Percentiles rank a stretch among this genome's conserved stretches.
These are phyloP conservation scores for Aythya fuligula DNA, from an alignment of 2,797 vertebrate species.

Conservation along the genomic window DNA sequence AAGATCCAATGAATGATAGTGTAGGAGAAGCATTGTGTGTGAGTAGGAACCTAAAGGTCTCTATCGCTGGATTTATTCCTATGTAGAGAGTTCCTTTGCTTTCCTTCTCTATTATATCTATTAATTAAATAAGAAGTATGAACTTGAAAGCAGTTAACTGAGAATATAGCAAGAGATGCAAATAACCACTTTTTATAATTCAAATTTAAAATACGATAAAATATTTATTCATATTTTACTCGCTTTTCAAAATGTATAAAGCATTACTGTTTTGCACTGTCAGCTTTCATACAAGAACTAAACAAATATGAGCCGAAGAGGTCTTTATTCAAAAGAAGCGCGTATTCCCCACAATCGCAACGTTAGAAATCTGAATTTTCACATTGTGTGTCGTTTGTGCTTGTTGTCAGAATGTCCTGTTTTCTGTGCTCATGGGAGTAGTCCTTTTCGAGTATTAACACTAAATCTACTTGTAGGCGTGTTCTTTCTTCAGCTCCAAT, in stretches of 20 bases:
- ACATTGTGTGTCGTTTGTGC: conserved; percentile 24
- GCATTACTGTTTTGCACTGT: background rate
- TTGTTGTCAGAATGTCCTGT: conserved; percentile 14
- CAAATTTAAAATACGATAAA: background rate
- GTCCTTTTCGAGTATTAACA: conserved; percentile 21
- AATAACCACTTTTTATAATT: background rate
- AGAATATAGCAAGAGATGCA: background rate
- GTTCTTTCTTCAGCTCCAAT: conserved; percentile 99
- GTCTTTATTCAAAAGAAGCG: conserved; percentile 8
- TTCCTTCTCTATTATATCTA: background rate
- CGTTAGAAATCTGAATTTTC: conserved; percentile 19
- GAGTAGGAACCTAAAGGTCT: background rate
- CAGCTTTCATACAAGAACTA: conserved; percentile 47
- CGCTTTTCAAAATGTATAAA: background rate
- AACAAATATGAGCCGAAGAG: background rate
- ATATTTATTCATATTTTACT: background rate
- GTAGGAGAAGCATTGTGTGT: background rate
- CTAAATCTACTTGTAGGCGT: conserved; percentile 83
- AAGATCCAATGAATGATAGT: background rate
- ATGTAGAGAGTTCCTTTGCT: background rate
- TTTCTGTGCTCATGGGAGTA: background rate
- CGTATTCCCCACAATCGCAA: background rate
- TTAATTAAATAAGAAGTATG: background rate
- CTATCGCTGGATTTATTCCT: background rate
- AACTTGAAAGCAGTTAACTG: background rate